Percentiles rank a stretch among this genome's conserved stretches.
Evolutionary conservation across 2,888 invertebrate species (phyloP).

Genomic region (Amiota minor): DNA sequence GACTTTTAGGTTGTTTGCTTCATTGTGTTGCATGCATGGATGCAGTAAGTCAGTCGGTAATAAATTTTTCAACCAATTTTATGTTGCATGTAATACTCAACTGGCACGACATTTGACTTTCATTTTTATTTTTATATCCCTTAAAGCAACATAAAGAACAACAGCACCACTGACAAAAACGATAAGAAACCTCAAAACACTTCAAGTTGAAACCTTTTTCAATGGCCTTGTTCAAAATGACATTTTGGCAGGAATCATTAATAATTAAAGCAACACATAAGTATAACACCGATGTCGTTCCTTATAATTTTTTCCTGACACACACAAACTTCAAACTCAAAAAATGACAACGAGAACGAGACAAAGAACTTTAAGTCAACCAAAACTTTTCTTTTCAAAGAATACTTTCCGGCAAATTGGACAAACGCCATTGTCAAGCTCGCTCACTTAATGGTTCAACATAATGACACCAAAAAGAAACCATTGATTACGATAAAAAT

Average conservation of each 20-base stretch:
- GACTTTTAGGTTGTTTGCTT: no score
- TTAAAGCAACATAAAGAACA: no score
- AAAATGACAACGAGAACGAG: neutral
- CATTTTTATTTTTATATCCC: no score
- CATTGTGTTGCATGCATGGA: neutral
- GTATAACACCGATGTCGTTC: neutral
- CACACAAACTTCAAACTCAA: neutral
- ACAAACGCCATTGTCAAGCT: no score
- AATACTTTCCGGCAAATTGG: slow-evolving; percentile 12
- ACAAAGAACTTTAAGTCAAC: slow-evolving; percentile 4
- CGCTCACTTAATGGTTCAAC: no score
- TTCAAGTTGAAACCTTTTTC: neutral
- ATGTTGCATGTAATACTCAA: slow-evolving; percentile 30
- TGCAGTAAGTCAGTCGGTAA: neutral
- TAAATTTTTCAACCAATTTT: neutral
- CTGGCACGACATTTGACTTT: neutral
- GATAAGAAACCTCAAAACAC: neutral
- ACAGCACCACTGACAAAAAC: neutral
- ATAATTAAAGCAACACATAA: slow-evolving; percentile 17
- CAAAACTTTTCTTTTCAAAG: slow-evolving; percentile 27
- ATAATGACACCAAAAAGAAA: no score
- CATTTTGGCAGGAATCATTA: slow-evolving; percentile 16
- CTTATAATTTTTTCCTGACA: slow-evolving; percentile 5
- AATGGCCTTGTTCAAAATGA: neutral
- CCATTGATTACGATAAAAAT: neutral